Base-by-base conservation (phyloP, 1,140 invertebrate genomes). In the Triops longicaudatus region DNA sequence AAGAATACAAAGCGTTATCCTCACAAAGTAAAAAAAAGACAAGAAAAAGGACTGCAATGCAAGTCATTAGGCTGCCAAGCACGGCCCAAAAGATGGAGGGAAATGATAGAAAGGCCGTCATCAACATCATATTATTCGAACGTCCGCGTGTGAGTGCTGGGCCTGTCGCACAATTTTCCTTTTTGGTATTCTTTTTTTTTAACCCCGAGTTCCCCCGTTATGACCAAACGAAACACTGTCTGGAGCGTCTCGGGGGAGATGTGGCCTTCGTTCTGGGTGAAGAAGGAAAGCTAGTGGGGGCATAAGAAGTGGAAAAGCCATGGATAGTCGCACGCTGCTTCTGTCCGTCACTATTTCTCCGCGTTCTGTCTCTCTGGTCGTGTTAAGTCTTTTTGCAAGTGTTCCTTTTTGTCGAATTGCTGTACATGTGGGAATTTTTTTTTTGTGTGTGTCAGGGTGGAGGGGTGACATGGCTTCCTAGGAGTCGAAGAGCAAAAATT, bases 301-400 rank as follows among this genome's bases (percentile, higher is more conserved):
- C 17, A 17, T 22, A 63, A 63, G 50, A 63, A 17, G 50, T 37
- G 50, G 50, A 14, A 63, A 22, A 22, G 50, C 50, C 31, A 37
- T 37, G 31, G 50, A 17, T 17, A 63, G 50, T 63, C 50, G 50
- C 50, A 63, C 17, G 14, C 50, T 63, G 50, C 50, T 63, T n/a
- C 50, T 63, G 50, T 63, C 50, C 50, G 50, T 63, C 50, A 63
- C 50, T 63, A 63, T 63, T 63, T 63, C 22, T 63, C 50, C 31
- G 14, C 50, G 50, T 63, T 63, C 50, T 63, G 50, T 63, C 50
- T 63, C 50, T 22, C 50, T 63, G 50, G 50, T 63, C 50, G 14
- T 63, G 50, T 63, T 63, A 22, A 3, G 50, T 3, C n/a, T 63
- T 63, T 63, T 63, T 63, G 10, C 50, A 63, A 22, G 10, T 63